Evolutionary conservation across 2,888 invertebrate genomes (phyloP).

Genomic region (Cephus pulcher): DNA sequence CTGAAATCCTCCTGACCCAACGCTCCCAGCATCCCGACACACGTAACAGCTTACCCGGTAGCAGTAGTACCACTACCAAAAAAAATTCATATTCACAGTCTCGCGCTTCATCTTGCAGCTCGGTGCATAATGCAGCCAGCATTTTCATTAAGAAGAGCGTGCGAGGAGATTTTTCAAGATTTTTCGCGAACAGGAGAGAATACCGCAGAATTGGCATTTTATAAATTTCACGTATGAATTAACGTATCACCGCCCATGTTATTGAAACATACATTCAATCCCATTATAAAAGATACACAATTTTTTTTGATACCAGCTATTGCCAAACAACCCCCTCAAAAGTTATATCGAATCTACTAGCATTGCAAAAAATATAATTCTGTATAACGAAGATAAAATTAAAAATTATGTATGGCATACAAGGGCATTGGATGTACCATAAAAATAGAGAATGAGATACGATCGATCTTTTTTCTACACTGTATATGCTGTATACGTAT

Average conservation of each 20-base stretch:
- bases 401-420: background rate
- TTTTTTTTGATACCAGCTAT: background rate
- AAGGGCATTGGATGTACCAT: background rate
- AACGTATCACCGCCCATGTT: background rate
- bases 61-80: background rate
- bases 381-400: background rate
- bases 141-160: background rate
- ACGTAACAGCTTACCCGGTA: background rate
- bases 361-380: background rate
- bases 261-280: background rate
- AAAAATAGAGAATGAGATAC: background rate
- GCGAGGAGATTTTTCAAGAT: background rate
- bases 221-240: background rate
- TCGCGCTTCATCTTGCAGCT: background rate
- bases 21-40: background rate
- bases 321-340: background rate
- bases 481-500: background rate
- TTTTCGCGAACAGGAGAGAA: background rate
- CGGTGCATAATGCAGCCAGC: background rate
- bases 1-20: conserved; percentile 18
- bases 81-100: background rate
- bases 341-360: background rate
- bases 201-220: background rate
- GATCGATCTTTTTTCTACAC: background rate
- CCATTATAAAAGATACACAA: background rate